Conservation (phyloP, 2,113 vertebrate species). For the Amphiprion ocellaris region DNA sequence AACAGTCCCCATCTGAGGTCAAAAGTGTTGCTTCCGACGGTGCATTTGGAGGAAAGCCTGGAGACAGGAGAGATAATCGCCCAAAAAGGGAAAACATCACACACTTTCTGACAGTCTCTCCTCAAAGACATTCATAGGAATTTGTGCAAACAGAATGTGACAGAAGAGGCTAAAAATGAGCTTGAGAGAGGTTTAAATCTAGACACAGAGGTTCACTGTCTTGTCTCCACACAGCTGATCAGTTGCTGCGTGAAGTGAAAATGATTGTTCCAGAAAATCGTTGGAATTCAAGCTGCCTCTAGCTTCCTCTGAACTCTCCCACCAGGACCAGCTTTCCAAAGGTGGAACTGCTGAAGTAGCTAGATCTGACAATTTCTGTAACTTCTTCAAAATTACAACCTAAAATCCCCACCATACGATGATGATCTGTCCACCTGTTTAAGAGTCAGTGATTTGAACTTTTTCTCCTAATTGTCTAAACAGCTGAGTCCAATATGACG, state of each 20-base stretch:
- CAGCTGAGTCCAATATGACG: too few relatives aligned
- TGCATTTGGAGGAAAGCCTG: not conserved
- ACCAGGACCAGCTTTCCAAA: not conserved
- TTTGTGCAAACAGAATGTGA: slow-evolving; percentile 6
- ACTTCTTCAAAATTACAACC: too few relatives aligned
- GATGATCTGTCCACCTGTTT: too few relatives aligned
- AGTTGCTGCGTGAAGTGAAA: not conserved
- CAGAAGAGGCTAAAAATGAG: not conserved
- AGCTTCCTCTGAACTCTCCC: not conserved
- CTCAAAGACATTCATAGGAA: slow-evolving; percentile 4
- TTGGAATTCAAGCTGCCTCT: not conserved
- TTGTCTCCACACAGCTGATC: not conserved
- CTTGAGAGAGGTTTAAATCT: not conserved
- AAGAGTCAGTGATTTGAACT: too few relatives aligned
- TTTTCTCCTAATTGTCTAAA: too few relatives aligned
- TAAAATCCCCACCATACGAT: too few relatives aligned
- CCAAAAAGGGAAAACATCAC: slow-evolving; percentile 6
- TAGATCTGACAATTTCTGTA: too few relatives aligned
- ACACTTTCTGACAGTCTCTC: slow-evolving; percentile 1
- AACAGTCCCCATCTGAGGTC: not conserved
- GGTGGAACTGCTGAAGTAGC: too few relatives aligned
- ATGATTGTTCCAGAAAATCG: slow-evolving; percentile 1
- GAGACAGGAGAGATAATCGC: not conserved
- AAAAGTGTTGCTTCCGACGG: not conserved
- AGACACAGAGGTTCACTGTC: not conserved